Base-by-base conservation (phyloP, 2,113 vertebrate genomes). In the Anas platyrhynchos region DNA sequence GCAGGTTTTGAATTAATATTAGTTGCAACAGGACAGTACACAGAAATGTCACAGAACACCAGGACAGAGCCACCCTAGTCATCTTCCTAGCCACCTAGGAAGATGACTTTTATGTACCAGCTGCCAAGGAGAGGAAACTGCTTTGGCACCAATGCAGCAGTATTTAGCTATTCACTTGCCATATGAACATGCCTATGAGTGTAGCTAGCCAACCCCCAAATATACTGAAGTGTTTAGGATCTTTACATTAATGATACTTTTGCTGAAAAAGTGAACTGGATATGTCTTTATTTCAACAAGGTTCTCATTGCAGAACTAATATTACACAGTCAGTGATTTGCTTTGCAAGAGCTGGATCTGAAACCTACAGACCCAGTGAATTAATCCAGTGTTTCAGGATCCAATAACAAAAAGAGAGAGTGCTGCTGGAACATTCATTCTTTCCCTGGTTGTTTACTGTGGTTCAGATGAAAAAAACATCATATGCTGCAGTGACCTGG, bases 31-130 rank as follows among this genome's bases (percentile, higher is more conserved):
- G 77, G 78, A 92, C 66, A 62, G 65, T 91, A 68, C 48, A 34
- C 73, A 94, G 67, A 97, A 94, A 93, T 85, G 85, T 77, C 89
- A 91, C 1, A 74, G 85, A 93, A 71, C 87, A 93, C 78, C 88
- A 92, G 81, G 93, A 68, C 62, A 38, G 29, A 81, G 50, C 48
- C 66, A 82, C 27, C 82, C 80, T 59, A 32, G 43, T 68, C 38
- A 11, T 48, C 20, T 48, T 48, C 9, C 20, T 48, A 22, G 46
- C 20, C 46, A 48, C 20, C 84, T 66, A 72, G 72, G 89, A 91
- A 78, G 65, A 87, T 92, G 81, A 83, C 63, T 89, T 94, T 66
- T 87, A 58, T 52, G 67, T 56, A 92, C 68, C 71, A 95, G 65
- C 50, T 0, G 16, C 61, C 83, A 89, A 94, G 75, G 41, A 93